Conservation (phyloP, 2,888 invertebrate species). For the Aricia artaxerxes region DNA sequence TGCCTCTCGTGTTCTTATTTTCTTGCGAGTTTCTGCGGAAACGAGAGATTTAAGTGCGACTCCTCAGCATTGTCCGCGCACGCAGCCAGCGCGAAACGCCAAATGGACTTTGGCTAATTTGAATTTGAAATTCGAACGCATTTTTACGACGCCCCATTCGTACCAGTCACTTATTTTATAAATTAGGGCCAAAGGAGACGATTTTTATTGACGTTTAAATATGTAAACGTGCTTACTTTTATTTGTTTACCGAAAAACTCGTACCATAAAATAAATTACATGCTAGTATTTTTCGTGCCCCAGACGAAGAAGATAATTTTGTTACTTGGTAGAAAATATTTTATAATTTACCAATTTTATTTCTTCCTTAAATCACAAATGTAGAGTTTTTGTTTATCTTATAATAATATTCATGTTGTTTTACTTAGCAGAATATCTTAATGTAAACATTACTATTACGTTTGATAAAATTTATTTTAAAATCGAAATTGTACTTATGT, state of each 20-base stretch:
- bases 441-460: background rate
- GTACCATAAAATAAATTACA: background rate
- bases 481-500: no score
- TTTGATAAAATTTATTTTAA: no score
- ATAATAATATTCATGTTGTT: no score
- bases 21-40: constrained; percentile 72
- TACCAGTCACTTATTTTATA: constrained; percentile 34
- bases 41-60: constrained; percentile 73
- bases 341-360: no score
- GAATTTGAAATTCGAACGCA: constrained; percentile 63
- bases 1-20: constrained; percentile 67
- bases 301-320: background rate
- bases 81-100: constrained; percentile 61
- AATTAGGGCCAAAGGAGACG: constrained; percentile 27
- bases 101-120: constrained; percentile 67
- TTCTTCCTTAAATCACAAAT: no score
- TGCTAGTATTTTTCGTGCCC: constrained; percentile 25
- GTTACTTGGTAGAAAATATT: no score
- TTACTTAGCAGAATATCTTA: no score
- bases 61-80: constrained; percentile 76
- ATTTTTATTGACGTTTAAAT: constrained; percentile 31
- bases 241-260: constrained; percentile 13
- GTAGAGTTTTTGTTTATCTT: no score
- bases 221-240: constrained; percentile 25
- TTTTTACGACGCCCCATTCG: constrained; percentile 52